Percentiles rank a stretch among this genome's conserved stretches.
Evolutionary conservation across 2,888 invertebrate genomes (phyloP).

Genomic region (Amblyjoppa proteus): DNA sequence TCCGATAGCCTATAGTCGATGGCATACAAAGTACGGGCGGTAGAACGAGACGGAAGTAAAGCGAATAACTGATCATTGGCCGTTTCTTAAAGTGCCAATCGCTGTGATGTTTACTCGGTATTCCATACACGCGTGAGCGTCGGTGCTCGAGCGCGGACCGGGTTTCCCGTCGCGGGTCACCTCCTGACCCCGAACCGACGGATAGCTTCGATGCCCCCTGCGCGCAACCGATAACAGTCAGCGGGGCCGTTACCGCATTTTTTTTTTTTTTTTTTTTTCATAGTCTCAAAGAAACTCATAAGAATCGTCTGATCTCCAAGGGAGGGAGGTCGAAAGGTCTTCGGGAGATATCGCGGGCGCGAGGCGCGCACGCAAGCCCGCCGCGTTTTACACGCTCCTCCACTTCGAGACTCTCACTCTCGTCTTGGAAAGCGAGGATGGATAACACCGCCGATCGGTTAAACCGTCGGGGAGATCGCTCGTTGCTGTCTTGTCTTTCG

Average conservation of each 20-base stretch:
- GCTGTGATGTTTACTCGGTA: neutral
- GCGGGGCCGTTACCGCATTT: slow-evolving; percentile 71
- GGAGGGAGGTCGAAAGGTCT: slow-evolving; percentile 66
- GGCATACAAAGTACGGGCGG: neutral
- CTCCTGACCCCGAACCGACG: slow-evolving; percentile 71
- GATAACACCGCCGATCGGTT: slow-evolving; percentile 9
- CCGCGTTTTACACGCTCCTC: slow-evolving; percentile 71
- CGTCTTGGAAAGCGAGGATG: slow-evolving; percentile 22
- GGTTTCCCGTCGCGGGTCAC: slow-evolving; percentile 66
- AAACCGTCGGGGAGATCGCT: slow-evolving; percentile 2
- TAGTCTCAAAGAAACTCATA: slow-evolving; percentile 51
- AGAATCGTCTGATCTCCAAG: slow-evolving; percentile 54
- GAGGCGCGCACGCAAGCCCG: slow-evolving; percentile 78
- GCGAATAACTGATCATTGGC: neutral
- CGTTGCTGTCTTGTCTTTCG: slow-evolving; percentile 17
- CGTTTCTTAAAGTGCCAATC: neutral
- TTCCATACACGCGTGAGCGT: slow-evolving; percentile 47
- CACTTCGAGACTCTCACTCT: slow-evolving; percentile 31
- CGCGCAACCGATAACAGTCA: slow-evolving; percentile 81
- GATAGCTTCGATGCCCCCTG: slow-evolving; percentile 83
- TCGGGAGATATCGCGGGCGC: slow-evolving; percentile 64
- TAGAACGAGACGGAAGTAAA: neutral
- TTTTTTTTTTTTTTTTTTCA: slow-evolving; percentile 49
- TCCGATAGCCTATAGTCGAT: slow-evolving; percentile 10
- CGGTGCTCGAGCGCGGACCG: slow-evolving; percentile 62